Base-by-base conservation (phyloP, 2,888 invertebrate species). In the Lasioglossum pauxillum region DNA sequence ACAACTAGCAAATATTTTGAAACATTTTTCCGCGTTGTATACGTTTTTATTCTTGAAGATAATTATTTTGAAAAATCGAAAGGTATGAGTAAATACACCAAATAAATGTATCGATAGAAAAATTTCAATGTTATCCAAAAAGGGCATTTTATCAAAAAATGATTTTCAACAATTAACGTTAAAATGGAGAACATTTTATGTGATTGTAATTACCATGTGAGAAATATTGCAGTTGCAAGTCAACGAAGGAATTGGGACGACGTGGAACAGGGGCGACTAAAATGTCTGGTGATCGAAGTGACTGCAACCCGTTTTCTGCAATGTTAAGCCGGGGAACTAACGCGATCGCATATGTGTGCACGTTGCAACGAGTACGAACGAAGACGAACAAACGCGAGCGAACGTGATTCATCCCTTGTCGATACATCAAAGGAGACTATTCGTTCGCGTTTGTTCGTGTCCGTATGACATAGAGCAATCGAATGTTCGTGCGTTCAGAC, bases 331-430 rank as follows among this genome's bases (percentile, higher is more conserved):
- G 27, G 14, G 38, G 16, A 41, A 16, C 14, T 8, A 41, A 41
- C 38, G 38, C 49, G 57, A 60, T 38, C n/a, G n/a, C 57, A 19
- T 27, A 38, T 19, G 41, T 27, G 38, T 16, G 14, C 5, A 60
- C 16, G 38, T 75, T 38, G 53, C 57, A 35, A 75, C 35, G 64
- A 31, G 64, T 19, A 64, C 64, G 64, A 64, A 64, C 64, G 31
- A 64, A 64, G 31, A 31, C 64, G 64, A 64, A 64, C 64, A 64
- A 64, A 31, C 8, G 31, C 64, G 35, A 19, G 3, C 31, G 64
- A 64, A 64, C 31, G 64, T 64, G 64, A 64, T 49, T 35, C 75
- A 53, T 75, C 38, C 19, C 27, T 41, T 27, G 64, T 76, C 64
- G 31, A 67, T 64, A 35, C 67, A 77, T 35, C 35, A 49, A n/a